phyloP scores from a whole-genome alignment of 2,797 vertebrate species.

The Spheniscus humboldti region DNA sequence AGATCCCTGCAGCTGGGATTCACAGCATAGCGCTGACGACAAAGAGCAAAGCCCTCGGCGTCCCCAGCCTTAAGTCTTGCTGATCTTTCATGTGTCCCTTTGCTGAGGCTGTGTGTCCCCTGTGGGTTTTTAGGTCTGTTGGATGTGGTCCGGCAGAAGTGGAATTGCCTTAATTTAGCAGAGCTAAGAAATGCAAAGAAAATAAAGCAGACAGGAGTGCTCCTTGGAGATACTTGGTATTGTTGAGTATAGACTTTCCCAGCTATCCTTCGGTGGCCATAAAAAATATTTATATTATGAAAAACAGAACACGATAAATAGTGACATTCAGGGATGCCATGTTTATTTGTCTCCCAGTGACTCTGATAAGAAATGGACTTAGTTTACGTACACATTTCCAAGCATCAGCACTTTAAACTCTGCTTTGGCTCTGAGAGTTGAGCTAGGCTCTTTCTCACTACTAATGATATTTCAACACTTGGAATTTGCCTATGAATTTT shows the following conservation, averaged over 20 bases:
- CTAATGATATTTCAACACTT: slow-evolving; percentile 22
- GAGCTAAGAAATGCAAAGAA: slow-evolving; percentile 12
- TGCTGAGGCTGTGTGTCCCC: neutral
- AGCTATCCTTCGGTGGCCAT: slow-evolving; percentile 38
- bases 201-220: slow-evolving; percentile 33
- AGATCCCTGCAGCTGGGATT: neutral
- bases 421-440: slow-evolving; percentile 5
- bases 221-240: slow-evolving; percentile 43
- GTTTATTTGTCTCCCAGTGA: slow-evolving; percentile 48
- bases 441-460: slow-evolving; percentile 28
- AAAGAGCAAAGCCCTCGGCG: neutral
- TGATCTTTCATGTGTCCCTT: slow-evolving; percentile 40
- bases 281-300: slow-evolving; percentile 47
- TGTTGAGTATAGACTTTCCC: slow-evolving; percentile 44
- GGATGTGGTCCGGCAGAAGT: neutral
- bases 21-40: neutral
- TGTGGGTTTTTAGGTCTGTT: slow-evolving; percentile 3
- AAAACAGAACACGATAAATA: slow-evolving; percentile 25
- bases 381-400: neutral
- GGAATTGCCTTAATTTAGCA: slow-evolving; percentile 52
- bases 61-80: neutral
- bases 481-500: slow-evolving; percentile 45
- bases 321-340: slow-evolving; percentile 19
- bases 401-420: slow-evolving; percentile 27
- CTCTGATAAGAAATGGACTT: slow-evolving; percentile 19